Base-by-base conservation (phyloP, 2,888 invertebrate species). In the Lasioglossum villosulum region DNA sequence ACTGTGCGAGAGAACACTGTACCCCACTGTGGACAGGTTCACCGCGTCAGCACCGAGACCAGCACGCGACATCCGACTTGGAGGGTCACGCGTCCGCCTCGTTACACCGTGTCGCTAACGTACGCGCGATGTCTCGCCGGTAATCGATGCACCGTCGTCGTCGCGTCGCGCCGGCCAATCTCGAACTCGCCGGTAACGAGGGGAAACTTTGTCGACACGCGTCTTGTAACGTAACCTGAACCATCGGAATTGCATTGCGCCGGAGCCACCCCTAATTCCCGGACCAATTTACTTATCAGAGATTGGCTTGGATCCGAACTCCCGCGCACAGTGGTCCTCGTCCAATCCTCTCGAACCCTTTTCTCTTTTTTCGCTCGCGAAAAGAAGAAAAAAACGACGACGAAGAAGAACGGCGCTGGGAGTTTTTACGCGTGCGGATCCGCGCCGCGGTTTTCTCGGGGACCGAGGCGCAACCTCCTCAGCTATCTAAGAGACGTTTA, bases 241-340 rank as follows among this genome's bases (percentile, higher is more conserved):
- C 78, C 79, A 76, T 86, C 63, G 83, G 78, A 83, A 90, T 90
- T 86, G 84, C 91, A 88, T 86, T 63, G 86, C 83, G 59, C 37
- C 74, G 52, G 85, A 56, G 85, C 63, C 34, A 82, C 84, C 82
- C 78, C 83, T 89, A 89, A 88, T 88, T 84, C 78, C 81, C 71
- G 39, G 75, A 39, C 85, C 89, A 90, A 90, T 91, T 91, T 90
- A 86, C 86, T 90, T 88, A 90, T 90, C 88, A 78, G 56, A 85
- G 87, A 87, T 91, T 82, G 78, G 74, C n/a, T 27, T 2, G 71
- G 82, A 85, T 86, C 72, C 82, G 83, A 90, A 82, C 82, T 88
- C 89, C 70, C 75, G 73, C 68, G 48, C 75, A 48, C 75, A 30
- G 30, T 39, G 68, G 68, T 19, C 73, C 66, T 14, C 70, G 23